phyloP scores from a whole-genome alignment of 2,888 invertebrate species.

The Chalcis sispes region DNA sequence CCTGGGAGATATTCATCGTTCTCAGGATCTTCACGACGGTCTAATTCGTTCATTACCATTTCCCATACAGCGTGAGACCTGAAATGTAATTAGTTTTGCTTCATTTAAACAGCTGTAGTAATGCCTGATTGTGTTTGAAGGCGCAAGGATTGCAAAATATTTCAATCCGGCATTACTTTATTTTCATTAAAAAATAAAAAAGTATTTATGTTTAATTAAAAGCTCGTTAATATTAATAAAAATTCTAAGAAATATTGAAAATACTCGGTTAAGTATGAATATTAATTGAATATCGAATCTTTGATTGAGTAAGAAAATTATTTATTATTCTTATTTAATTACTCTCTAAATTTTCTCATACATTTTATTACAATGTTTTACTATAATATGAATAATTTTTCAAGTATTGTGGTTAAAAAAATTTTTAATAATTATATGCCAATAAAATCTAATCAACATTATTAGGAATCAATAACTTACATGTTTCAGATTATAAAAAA shows the following conservation, averaged over 20 bases:
- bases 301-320: neutral
- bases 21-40: conserved; percentile 92
- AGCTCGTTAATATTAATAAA: neutral
- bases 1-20: conserved; percentile 94
- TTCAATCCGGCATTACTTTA: neutral
- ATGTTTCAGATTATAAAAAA: too few relatives aligned
- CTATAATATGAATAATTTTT: too few relatives aligned
- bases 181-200: neutral
- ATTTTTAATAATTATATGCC: neutral
- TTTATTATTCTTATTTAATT: too few relatives aligned
- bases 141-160: too few relatives aligned
- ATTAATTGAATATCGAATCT: conserved; percentile 2
- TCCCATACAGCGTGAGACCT: conserved; percentile 95
- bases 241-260: neutral
- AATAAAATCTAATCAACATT: too few relatives aligned
- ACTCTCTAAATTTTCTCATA: too few relatives aligned
- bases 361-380: too few relatives aligned
- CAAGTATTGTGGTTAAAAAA: too few relatives aligned
- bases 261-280: conserved; percentile 1
- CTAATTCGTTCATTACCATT: conserved; percentile 96
- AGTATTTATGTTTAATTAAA: neutral
- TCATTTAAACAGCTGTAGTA: neutral
- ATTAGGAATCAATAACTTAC: too few relatives aligned
- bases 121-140: neutral
- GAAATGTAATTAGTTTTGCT: conserved; percentile 7